Base-by-base conservation (phyloP, 2,888 invertebrate species). In the Ochropleura leucogaster region DNA sequence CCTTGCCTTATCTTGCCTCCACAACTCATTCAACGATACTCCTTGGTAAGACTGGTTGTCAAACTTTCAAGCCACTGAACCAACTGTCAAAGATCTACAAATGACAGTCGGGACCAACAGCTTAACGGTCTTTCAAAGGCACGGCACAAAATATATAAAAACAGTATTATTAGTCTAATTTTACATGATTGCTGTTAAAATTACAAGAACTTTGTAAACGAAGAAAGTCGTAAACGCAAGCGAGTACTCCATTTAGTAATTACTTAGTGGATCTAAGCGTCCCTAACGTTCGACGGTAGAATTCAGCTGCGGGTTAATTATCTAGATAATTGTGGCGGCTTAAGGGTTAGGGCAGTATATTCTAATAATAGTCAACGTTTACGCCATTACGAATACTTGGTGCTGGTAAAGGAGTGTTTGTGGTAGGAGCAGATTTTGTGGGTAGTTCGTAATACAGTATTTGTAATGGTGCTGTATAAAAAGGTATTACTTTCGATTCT, bases 301-400 rank as follows among this genome's bases (percentile, higher is more conserved):
- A 69, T 74, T 79, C 77, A 78, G 77, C 73, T 72, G 72, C 40
- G 83, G 87, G 86, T 88, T 89, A 89, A 88, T 88, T 88, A 89
- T 80, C 81, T 83, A 83, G 85, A 89, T 88, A 84, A 87, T 88
- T 88, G 89, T 85, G 89, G 89, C 53, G 44, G 75, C 65, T 76
- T 74, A 68, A 82, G 87, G 89, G 85, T 88, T 85, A 71, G 82
- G 72, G 72, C 77, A 80, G 76, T 82, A 79, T 78, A 80, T 81
- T 80, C 79, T 86, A 86, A 88, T 86, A 85, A 86, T 72, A 80
- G 75, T 66, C 74, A 68, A 57, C 77, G 55, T 74, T 78, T 72
- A 30, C 72, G 62, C 74, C 78, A 80, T 85, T 83, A 68, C 69
- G 68, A 78, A 79, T 80, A 79, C 79, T 80, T 70, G 79, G 10